Base-by-base conservation (phyloP, 2,888 invertebrate species). In the Brachypalpus laphriformis region DNA sequence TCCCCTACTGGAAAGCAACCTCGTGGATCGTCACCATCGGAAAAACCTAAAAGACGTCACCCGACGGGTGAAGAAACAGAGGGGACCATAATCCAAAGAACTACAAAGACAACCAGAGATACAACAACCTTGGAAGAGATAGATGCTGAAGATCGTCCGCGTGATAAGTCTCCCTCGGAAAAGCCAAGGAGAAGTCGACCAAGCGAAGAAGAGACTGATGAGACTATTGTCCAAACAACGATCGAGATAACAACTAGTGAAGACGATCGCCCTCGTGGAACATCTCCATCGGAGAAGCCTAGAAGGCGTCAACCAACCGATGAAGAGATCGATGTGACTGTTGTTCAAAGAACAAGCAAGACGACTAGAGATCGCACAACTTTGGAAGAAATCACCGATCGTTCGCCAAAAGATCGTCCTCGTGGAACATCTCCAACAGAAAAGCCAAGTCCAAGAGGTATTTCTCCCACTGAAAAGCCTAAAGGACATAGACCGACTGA, bases 1-100 rank as follows among this genome's bases (percentile, higher is more conserved):
- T 71, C 71, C 8, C 78, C 78, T 9, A 54, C 51, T 16, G 77
- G 28, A 65, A 72, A 72, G 9, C 42, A 28, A 31, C 47, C 31
- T 18, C 72, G 72, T 2, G 63, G 31, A 7, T 20, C 3, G 5
- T 72, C 75, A 18, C 80, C 82, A 1, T 31, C 74, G 8, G 74
- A 75, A 11, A 75, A 65, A 0, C 45, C 65, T 8, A 49, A 18
- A 28, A 9, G 45, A 8, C 18, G 18, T 18, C 8, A 18, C 8
- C 74, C 37, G 18, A 31, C n/a, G n/a, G 71, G 49, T 47, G 63
- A 66, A 11, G 65, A 65, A 14, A 51, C 20, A 5, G 49, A 65
- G n/a, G 18, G 40, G 1, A 45, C 42, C 9, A n/a, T 59, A 2
- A 18, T 59, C 3, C 22, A 25, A 25, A 59, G n/a, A 37, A 59